A percentile compares a stretch with the other conserved stretches of the same genome.
Evolutionary conservation across 1,140 invertebrate species (phyloP).

Genomic region (Temnothorax curvispinosus): DNA sequence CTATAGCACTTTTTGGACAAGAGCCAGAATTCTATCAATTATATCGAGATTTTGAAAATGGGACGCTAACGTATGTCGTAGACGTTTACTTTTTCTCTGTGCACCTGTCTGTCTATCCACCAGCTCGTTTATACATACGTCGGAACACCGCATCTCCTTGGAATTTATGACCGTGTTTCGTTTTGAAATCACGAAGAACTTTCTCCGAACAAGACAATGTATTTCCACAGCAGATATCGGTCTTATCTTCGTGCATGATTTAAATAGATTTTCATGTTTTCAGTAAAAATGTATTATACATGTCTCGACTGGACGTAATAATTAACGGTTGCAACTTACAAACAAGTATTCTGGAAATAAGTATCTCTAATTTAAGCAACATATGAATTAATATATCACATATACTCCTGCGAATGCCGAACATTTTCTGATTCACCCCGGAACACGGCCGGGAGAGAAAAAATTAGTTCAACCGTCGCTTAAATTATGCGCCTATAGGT

Average conservation of each 20-base stretch:
- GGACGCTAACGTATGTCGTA: background rate
- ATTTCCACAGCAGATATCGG: background rate
- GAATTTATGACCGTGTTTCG: slow-evolving; percentile 51
- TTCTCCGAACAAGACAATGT: slow-evolving; percentile 47
- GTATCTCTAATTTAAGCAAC: background rate
- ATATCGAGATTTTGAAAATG: slow-evolving; percentile 9
- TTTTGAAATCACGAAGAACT: slow-evolving; percentile 57
- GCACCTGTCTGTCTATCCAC: slow-evolving; percentile 1
- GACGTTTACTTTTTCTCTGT: slow-evolving; percentile 1
- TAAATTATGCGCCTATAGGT: slow-evolving; percentile 9
- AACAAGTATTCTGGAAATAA: background rate
- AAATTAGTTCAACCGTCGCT: background rate
- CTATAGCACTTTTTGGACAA: background rate
- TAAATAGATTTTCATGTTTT: background rate
- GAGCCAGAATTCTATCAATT: background rate
- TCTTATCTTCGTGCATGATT: background rate
- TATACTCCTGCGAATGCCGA: background rate
- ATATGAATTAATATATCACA: background rate
- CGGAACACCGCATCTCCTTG: slow-evolving; percentile 24
- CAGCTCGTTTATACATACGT: background rate
- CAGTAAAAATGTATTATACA: background rate
- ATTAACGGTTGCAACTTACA: background rate
- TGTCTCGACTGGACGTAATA: background rate
- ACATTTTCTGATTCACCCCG: background rate
- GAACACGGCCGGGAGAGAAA: background rate